Conservation (phyloP, 2,888 invertebrate genomes). For the Limnephilus auricula region DNA sequence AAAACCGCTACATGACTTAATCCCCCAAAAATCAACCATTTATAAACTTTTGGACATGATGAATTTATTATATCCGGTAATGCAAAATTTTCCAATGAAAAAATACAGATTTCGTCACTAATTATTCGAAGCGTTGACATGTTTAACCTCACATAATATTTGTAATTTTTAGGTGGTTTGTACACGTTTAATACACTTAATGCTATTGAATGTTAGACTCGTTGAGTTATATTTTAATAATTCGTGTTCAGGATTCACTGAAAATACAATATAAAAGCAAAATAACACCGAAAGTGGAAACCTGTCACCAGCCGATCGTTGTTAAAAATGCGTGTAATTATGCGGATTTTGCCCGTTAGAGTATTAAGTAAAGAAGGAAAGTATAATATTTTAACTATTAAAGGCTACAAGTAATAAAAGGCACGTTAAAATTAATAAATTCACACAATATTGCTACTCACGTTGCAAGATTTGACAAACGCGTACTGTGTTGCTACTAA, state of each 20-base stretch:
- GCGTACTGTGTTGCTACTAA: slow-evolving; percentile 27
- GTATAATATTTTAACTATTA: neutral
- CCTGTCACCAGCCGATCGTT: slow-evolving; percentile 29
- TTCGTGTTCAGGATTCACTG: neutral
- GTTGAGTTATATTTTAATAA: neutral
- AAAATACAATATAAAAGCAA: slow-evolving; percentile 4
- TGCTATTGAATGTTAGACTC: neutral
- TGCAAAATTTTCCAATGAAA: neutral
- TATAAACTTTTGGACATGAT: too few species aligned
- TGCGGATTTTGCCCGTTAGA: neutral
- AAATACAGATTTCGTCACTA: neutral
- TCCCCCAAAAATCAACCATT: too few species aligned
- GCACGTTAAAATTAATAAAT: neutral
- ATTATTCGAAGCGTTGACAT: slow-evolving; percentile 33
- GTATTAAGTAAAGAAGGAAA: neutral
- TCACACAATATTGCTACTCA: slow-evolving; percentile 41
- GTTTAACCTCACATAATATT: slow-evolving; percentile 46
- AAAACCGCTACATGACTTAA: too few species aligned
- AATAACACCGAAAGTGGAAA: slow-evolving; percentile 1
- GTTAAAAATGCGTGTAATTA: neutral
- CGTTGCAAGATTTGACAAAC: slow-evolving; percentile 46
- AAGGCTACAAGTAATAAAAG: neutral
- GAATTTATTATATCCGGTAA: neutral
- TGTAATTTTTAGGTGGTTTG: neutral
- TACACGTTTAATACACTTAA: neutral